phyloP scores from a whole-genome alignment of 2,113 vertebrate species.

The Galemys pyrenaicus region DNA sequence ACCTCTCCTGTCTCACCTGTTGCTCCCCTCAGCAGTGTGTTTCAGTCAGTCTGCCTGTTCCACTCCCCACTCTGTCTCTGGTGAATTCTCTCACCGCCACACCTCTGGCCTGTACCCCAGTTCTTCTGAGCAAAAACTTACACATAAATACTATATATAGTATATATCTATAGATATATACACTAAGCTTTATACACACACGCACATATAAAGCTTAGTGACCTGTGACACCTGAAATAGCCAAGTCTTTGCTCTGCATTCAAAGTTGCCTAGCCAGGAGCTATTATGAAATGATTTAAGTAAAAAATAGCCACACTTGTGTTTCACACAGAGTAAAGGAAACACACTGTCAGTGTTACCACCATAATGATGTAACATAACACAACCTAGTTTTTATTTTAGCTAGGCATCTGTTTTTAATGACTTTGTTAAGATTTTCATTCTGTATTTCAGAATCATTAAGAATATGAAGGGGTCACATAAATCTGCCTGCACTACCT shows the following conservation, averaged over 20 bases:
- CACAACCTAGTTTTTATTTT: constrained; percentile 29
- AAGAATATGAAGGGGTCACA: constrained; percentile 49
- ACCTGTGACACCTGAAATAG: neutral
- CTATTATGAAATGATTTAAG: neutral
- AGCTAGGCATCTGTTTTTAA: constrained; percentile 58
- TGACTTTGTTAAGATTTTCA: constrained; percentile 54
- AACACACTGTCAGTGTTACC: constrained; percentile 50
- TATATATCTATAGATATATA: too few relatives aligned
- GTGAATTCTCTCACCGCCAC: too few relatives aligned
- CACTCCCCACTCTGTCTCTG: too few relatives aligned
- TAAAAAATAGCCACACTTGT: neutral
- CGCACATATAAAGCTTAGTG: neutral
- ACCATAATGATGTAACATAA: constrained; percentile 36
- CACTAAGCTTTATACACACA: too few relatives aligned
- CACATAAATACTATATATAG: too few relatives aligned
- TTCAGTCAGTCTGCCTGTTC: too few relatives aligned
- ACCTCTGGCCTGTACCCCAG: too few relatives aligned
- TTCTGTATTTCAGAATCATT: constrained; percentile 50
- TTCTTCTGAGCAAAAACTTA: too few relatives aligned
- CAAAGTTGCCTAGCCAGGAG: constrained; percentile 44
- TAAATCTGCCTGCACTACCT: constrained; percentile 31
- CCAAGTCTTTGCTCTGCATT: neutral
- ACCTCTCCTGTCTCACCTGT: too few relatives aligned
- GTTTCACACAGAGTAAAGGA: constrained; percentile 51
- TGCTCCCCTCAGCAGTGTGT: too few relatives aligned